Evolutionary conservation across 2,797 vertebrate genomes (phyloP).

Genomic region (Gallirallus australis): DNA sequence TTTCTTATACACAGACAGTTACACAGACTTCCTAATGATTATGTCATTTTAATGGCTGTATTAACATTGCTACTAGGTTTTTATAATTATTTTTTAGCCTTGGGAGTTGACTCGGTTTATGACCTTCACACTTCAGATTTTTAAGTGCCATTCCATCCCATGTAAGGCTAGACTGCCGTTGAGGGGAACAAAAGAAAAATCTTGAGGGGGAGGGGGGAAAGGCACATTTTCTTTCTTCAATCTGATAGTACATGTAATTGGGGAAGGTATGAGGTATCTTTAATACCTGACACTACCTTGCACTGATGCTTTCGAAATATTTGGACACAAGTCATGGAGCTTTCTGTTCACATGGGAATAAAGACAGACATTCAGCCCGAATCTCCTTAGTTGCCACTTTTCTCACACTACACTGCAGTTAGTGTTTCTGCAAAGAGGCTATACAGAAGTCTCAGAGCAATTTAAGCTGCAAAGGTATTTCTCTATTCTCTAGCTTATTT

Average conservation of each 20-base stretch:
- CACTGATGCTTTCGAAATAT: background rate
- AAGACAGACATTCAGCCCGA: background rate
- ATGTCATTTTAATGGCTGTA: background rate
- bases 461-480: background rate
- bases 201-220: background rate
- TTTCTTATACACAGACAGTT: background rate
- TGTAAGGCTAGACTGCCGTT: background rate
- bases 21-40: background rate
- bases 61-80: background rate
- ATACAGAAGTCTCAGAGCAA: slow-evolving; percentile 1
- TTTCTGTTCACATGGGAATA: background rate
- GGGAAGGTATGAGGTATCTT: background rate
- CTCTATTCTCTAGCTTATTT: background rate
- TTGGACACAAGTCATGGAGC: slow-evolving; percentile 16
- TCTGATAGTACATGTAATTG: background rate
- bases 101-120: background rate
- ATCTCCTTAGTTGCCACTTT: background rate
- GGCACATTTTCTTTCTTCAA: background rate
- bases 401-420: background rate
- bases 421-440: background rate
- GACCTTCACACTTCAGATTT: background rate
- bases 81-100: background rate
- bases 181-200: background rate
- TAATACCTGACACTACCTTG: background rate
- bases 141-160: background rate